A percentile compares a stretch with the other conserved stretches of the same genome.
Conservation (phyloP, 2,888 invertebrate genomes). For the Spialia ferax region DNA sequence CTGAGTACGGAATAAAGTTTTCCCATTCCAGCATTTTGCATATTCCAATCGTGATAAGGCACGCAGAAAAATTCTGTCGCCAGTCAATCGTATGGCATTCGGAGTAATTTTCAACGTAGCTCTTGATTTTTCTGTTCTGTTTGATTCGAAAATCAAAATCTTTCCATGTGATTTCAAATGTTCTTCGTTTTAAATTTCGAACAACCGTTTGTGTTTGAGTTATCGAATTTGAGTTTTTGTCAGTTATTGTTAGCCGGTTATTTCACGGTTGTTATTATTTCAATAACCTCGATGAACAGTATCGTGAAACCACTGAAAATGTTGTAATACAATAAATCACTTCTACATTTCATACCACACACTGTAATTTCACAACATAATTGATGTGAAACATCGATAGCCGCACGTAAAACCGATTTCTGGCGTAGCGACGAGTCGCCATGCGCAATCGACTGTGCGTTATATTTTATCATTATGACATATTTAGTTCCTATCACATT, state of each 20-base stretch:
- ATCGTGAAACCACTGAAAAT: too few species aligned
- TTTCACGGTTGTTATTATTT: too few species aligned
- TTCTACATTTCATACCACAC: too few species aligned
- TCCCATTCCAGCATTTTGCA: conserved; percentile 65
- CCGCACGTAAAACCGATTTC: too few species aligned
- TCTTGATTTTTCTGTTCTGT: conserved; percentile 52
- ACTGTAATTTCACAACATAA: too few species aligned
- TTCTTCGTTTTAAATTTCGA: conserved; percentile 24
- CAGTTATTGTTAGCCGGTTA: neutral
- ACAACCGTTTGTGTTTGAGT: conserved; percentile 8
- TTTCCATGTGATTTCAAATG: conserved; percentile 43
- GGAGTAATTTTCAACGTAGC: conserved; percentile 47
- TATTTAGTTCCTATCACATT: too few species aligned
- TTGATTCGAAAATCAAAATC: conserved; percentile 58
- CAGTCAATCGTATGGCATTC: conserved; percentile 45
- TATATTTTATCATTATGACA: too few species aligned
- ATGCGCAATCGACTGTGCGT: too few species aligned
- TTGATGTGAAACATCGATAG: too few species aligned
- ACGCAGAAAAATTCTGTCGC: conserved; percentile 49
- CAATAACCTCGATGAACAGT: neutral
- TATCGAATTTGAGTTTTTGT: neutral
- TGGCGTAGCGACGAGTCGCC: too few species aligned
- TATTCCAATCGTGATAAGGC: conserved; percentile 58
- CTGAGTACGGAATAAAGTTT: conserved; percentile 73
- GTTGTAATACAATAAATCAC: neutral